These are phyloP conservation scores for Syrmaticus mikado DNA, from an alignment of 2,113 vertebrate genomes.

Conservation along the genomic window DNA sequence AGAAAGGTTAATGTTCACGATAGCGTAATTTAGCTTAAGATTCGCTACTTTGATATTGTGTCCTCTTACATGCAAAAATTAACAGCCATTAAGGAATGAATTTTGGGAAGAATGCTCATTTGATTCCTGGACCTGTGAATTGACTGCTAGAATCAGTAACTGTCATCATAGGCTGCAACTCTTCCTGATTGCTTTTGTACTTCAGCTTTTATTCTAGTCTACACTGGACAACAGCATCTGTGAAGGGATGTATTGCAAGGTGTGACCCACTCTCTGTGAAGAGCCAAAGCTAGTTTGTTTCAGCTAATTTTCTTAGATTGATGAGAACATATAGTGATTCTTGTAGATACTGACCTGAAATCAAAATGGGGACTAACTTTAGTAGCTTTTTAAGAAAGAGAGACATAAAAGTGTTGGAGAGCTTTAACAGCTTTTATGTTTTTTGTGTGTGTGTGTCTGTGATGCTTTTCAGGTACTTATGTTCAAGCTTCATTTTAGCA, in stretches of 20 bases:
- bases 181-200: background rate
- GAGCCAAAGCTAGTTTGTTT: background rate
- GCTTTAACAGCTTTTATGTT: background rate
- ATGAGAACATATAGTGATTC: slow-evolving; percentile 4
- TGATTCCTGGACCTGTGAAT: background rate
- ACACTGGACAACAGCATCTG: background rate
- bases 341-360: background rate
- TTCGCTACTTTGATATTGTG: background rate
- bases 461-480: slow-evolving; percentile 29
- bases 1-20: background rate
- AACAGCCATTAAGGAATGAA: background rate
- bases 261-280: background rate
- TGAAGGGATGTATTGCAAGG: background rate
- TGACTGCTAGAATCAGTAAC: background rate
- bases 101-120: background rate
- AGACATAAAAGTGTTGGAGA: background rate
- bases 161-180: background rate
- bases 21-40: background rate
- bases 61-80: background rate
- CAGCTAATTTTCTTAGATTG: background rate
- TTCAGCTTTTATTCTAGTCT: background rate
- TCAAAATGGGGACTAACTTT: slow-evolving; percentile 6
- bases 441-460: background rate
- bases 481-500: slow-evolving; percentile 46
- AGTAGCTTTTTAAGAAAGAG: slow-evolving; percentile 5